These are phyloP conservation scores for Palythoa grandis DNA, from an alignment of 92 coral and sea anemone species.

Conservation along the genomic window DNA sequence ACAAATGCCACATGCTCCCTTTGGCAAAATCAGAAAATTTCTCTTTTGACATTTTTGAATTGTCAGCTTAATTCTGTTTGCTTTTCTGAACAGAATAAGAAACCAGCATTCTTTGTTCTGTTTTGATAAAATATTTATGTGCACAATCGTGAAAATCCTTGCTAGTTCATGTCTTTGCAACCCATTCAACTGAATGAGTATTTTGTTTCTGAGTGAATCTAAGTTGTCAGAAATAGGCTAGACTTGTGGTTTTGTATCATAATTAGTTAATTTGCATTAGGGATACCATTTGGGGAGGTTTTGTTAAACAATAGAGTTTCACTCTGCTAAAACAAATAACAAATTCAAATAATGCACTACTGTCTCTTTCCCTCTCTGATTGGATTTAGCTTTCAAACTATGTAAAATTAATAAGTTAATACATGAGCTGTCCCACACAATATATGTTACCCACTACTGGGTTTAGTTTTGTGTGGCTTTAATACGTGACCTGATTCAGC, in stretches of 20 bases:
- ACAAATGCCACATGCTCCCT: slow-evolving; percentile 34
- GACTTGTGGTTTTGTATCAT: slow-evolving; percentile 7
- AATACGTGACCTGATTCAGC: too few relatives aligned
- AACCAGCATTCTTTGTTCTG: slow-evolving; percentile 3
- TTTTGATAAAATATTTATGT: slow-evolving; percentile 28
- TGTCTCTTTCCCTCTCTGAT: background rate
- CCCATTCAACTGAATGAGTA: background rate
- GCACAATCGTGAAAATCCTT: background rate
- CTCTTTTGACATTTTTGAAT: slow-evolving; percentile 37
- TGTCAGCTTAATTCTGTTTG: slow-evolving; percentile 34
- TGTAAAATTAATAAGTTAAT: background rate
- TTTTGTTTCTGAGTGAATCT: background rate
- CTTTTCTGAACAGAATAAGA: slow-evolving; percentile 36
- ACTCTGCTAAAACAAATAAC: background rate
- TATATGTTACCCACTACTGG: too few relatives aligned
- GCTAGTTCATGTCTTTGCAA: background rate
- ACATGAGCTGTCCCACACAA: too few relatives aligned
- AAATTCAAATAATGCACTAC: background rate
- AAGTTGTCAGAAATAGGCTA: background rate
- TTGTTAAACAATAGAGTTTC: background rate
- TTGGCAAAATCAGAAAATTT: slow-evolving; percentile 15
- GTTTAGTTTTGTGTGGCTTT: too few relatives aligned
- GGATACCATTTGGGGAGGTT: background rate
- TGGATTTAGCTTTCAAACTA: background rate
- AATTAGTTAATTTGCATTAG: background rate